Evolutionary conservation across 2,888 invertebrate genomes (phyloP).

Genomic region (Leptinotarsa tumamoca): DNA sequence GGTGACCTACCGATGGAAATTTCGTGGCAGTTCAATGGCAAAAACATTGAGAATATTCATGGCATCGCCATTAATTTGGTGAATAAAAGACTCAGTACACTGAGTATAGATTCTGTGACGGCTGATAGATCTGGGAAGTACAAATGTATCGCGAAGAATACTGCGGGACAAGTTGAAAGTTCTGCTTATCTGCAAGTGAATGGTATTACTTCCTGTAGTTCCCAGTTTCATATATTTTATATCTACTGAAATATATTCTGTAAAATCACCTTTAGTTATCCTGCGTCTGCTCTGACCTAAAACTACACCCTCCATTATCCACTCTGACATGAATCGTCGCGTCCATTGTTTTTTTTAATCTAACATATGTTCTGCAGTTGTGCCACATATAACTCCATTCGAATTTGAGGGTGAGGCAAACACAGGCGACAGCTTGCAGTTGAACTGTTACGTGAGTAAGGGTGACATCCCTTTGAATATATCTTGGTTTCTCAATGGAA

Average conservation of each 20-base stretch:
- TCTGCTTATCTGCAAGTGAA: conserved; percentile 70
- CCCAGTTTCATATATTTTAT: neutral
- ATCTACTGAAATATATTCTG: neutral
- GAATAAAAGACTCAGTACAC: conserved; percentile 68
- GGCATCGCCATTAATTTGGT: conserved; percentile 65
- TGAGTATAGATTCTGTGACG: conserved; percentile 72
- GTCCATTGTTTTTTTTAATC: neutral
- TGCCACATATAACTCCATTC: conserved; percentile 72
- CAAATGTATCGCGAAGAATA: conserved; percentile 75
- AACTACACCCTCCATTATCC: too few relatives aligned
- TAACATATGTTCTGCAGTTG: conserved; percentile 53
- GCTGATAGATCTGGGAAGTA: conserved; percentile 74
- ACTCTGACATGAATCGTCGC: neutral
- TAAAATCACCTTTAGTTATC: too few relatives aligned
- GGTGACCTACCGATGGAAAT: conserved; percentile 78
- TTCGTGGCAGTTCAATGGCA: conserved; percentile 67
- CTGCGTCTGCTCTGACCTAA: too few relatives aligned
- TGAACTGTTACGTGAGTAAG: conserved; percentile 77
- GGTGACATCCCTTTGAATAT: conserved; percentile 81
- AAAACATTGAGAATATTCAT: conserved; percentile 31
- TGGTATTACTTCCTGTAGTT: conserved; percentile 43
- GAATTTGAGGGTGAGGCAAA: conserved; percentile 73
- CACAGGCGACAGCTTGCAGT: conserved; percentile 77
- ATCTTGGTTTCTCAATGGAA: conserved; percentile 78
- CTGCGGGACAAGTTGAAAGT: conserved; percentile 77